phyloP scores from a whole-genome alignment of 2,113 vertebrate species.

The Elephas maximus region DNA sequence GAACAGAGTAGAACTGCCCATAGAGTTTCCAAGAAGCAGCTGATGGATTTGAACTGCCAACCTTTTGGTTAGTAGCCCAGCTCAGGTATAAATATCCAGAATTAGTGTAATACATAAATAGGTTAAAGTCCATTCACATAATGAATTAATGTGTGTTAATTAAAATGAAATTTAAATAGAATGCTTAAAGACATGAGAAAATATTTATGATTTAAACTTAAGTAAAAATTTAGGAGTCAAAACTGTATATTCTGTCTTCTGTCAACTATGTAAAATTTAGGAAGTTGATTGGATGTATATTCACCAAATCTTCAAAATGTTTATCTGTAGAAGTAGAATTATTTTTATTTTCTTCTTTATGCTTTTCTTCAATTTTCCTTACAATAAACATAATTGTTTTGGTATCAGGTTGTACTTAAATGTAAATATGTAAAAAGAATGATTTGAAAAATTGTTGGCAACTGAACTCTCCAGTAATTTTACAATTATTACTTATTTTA shows the following conservation, averaged over 20 bases:
- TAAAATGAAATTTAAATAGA: constrained; percentile 41
- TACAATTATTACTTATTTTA: neutral
- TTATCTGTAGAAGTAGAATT: neutral
- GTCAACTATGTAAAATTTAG: neutral
- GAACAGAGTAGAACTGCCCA: too few species aligned
- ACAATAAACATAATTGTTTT: neutral
- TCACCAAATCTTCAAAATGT: constrained; percentile 11
- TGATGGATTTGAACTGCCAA: too few species aligned
- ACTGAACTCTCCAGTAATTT: neutral
- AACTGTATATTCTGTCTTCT: neutral
- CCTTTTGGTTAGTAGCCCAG: too few species aligned
- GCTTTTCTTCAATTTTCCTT: neutral
- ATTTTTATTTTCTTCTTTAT: neutral
- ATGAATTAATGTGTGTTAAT: neutral
- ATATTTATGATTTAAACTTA: neutral
- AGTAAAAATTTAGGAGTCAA: neutral
- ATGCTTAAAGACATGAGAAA: neutral
- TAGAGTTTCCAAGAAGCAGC: too few species aligned
- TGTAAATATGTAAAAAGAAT: neutral
- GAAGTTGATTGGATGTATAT: neutral
- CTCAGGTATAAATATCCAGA: neutral
- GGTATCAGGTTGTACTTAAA: neutral
- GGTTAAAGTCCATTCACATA: neutral
- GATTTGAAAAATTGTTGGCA: neutral
- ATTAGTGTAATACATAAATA: constrained; percentile 4